Evolutionary conservation across 2,797 vertebrate genomes (phyloP), one percentile per base, ranked within the genome.

Genomic region (Echeneis naucrates): DNA sequence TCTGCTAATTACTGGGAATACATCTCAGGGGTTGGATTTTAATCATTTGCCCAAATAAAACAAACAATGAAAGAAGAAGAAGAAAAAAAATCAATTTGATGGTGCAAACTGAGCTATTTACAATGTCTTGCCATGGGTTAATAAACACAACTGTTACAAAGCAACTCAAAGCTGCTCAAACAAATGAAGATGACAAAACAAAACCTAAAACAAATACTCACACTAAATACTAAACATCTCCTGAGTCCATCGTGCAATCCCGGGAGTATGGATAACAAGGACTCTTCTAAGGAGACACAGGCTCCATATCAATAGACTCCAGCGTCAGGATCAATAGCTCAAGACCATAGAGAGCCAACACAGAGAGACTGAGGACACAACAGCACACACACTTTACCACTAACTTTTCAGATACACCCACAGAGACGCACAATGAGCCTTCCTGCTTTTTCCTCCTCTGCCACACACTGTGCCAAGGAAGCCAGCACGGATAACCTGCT

Each of bases 251-350:
- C 5, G 8, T 54, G 21, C 11, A 27, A 33, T 37, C 55, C 56
- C 63, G 52, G 32, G 56, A 76, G 64, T 42, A 44, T 2, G 1
- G 48, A 77, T 77, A 78, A 73, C 70, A 47, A 87, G 74, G 63
- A 66, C 48, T 54, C 47, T 53, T 54, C 47, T 48, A 19, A 71
- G 42, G 61, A 73, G 47, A 47, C 37, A 57, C 57, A 71, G 48
- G 61, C 50, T 27, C 76, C 58, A 33, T 77, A 78, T 80, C 75
- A 75, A 83, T 66, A 75, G 35, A 24, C 51, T 79, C 53, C 60
- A 56, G 3, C 11, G 59, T 26, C 33, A 62, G 14, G 72, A 83
- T 89, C 88, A 71, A 86, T 87, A 77, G 24, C 47, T 72, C 24
- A 44, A 63, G 60, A 83, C 58, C 62, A 71, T 45, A 80, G 79